These are phyloP conservation scores for Acanthosepion pharaonis DNA, from an alignment of 2,888 invertebrate species.

Conservation along the genomic window DNA sequence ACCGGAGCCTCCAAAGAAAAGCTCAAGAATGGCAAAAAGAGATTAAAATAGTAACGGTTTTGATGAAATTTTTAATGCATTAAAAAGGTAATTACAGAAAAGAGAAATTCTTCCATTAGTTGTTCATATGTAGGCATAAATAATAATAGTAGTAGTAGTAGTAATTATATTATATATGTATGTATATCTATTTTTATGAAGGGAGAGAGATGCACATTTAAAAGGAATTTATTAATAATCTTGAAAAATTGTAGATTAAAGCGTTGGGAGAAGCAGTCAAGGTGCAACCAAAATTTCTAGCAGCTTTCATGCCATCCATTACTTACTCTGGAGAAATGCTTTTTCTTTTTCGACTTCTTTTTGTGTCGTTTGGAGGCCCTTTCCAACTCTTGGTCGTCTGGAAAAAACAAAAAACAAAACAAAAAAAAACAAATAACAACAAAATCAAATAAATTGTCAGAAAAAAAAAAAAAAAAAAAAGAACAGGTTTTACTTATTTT, in stretches of 20 bases:
- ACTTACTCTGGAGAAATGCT: slow-evolving; percentile 61
- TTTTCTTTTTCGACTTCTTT: slow-evolving; percentile 75
- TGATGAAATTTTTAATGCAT: slow-evolving; percentile 33
- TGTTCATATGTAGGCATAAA: neutral
- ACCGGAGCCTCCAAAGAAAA: neutral
- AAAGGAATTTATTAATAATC: slow-evolving; percentile 11
- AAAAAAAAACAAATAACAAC: neutral
- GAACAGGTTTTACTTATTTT: no score
- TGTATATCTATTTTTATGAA: neutral
- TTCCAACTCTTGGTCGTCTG: slow-evolving; percentile 54
- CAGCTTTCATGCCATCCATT: slow-evolving; percentile 36
- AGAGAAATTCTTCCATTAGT: neutral
- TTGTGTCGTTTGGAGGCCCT: slow-evolving; percentile 75
- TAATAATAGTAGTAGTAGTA: neutral
- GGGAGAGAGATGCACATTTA: neutral
- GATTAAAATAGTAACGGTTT: neutral
- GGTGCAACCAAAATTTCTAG: slow-evolving; percentile 35
- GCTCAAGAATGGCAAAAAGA: neutral
- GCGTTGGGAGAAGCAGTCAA: slow-evolving; percentile 33
- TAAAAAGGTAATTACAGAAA: slow-evolving; percentile 22
- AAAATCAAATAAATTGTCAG: neutral
- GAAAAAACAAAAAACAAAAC: neutral
- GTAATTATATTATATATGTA: neutral
- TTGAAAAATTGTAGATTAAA: slow-evolving; percentile 6
- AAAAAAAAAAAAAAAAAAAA: neutral